These are phyloP conservation scores for Taurulus bubalis DNA, from an alignment of 2,113 vertebrate species.

Conservation along the genomic window DNA sequence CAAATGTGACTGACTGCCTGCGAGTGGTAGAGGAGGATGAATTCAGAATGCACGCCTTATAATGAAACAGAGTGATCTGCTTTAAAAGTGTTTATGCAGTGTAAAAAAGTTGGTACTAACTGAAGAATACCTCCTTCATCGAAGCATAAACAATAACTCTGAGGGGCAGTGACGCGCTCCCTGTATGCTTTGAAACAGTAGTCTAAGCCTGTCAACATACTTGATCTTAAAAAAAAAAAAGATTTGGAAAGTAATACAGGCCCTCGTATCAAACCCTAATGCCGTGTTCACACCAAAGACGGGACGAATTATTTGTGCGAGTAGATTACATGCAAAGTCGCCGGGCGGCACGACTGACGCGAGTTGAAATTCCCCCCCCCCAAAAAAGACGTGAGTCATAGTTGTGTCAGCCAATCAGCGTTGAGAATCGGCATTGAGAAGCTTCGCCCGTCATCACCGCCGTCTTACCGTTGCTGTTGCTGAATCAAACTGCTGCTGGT, in stretches of 20 bases:
- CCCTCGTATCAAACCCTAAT: background rate
- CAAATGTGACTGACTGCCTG: slow-evolving; percentile 72
- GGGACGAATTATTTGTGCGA: too few species aligned
- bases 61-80: slow-evolving; percentile 58
- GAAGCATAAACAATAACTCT: slow-evolving; percentile 22
- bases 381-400: too few species aligned
- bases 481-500: too few species aligned
- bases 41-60: slow-evolving; percentile 62
- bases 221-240: background rate
- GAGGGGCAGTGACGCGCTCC: slow-evolving; percentile 2
- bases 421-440: too few species aligned
- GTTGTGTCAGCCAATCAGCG: too few species aligned
- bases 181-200: background rate
- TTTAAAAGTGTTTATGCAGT: slow-evolving; percentile 53
- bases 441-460: too few species aligned
- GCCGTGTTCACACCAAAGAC: too few species aligned
- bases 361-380: too few species aligned
- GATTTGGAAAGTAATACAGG: background rate
- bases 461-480: too few species aligned
- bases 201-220: background rate
- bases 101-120: slow-evolving; percentile 45
- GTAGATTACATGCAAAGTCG: too few species aligned
- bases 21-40: slow-evolving; percentile 61
- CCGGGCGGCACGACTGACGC: too few species aligned
- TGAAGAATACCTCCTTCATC: background rate